Conservation (phyloP, 2,113 vertebrate species). For the Perca flavescens region DNA sequence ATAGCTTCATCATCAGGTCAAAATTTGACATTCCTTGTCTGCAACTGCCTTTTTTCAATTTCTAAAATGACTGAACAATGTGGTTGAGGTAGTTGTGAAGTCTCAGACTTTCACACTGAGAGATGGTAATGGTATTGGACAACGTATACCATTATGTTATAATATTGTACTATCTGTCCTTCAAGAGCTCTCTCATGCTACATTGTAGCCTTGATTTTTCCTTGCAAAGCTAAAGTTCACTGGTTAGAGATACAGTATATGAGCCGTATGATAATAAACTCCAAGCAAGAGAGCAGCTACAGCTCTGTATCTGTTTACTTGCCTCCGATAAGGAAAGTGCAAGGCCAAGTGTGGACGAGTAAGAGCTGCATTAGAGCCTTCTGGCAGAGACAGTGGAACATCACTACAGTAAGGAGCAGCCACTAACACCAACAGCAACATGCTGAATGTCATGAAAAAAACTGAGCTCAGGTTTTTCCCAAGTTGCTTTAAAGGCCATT, state of each 20-base stretch:
- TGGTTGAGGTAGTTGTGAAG: not conserved
- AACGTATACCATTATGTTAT: not conserved
- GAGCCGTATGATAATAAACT: slow-evolving; percentile 13
- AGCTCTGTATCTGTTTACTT: slow-evolving; percentile 27
- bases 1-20: not conserved
- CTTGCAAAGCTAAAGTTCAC: slow-evolving; percentile 3
- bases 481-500: slow-evolving; percentile 24
- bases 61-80: not conserved
- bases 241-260: not conserved
- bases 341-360: slow-evolving; percentile 29
- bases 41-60: not conserved
- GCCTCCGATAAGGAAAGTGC: slow-evolving; percentile 20
- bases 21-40: not conserved
- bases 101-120: not conserved
- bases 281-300: not conserved
- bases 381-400: slow-evolving; percentile 41
- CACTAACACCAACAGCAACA: slow-evolving; percentile 18
- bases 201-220: not conserved
- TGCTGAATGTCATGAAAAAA: slow-evolving; percentile 25
- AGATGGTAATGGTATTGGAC: not conserved
- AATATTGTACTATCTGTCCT: not conserved
- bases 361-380: slow-evolving; percentile 25
- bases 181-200: not conserved
- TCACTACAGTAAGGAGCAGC: slow-evolving; percentile 3
- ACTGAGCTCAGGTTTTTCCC: slow-evolving; percentile 29